Conservation (phyloP, 2,113 vertebrate genomes). For the Atherinomorus stipes region DNA sequence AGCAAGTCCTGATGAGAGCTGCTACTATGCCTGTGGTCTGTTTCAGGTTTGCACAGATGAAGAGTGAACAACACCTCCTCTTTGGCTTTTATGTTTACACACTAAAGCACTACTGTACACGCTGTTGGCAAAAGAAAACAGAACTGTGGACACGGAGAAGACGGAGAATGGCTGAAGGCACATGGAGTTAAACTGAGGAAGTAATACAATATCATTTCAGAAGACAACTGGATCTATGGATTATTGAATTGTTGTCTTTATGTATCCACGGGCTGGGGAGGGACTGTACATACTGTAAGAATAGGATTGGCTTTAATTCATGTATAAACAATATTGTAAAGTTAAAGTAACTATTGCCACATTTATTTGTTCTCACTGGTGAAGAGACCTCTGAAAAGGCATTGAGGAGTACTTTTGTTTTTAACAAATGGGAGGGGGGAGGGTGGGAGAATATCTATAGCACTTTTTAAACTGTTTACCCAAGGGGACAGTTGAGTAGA, state of each 20-base stretch:
- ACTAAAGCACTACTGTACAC: conserved; percentile 92
- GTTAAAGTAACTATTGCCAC: conserved; percentile 80
- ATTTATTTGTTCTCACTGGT: conserved; percentile 74
- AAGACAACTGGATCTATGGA: conserved; percentile 67
- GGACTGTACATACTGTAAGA: conserved; percentile 85
- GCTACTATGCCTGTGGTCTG: conserved; percentile 12
- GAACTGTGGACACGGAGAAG: conserved; percentile 58
- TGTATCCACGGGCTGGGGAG: conserved; percentile 53
- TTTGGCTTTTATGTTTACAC: conserved; percentile 78
- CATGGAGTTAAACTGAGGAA: conserved; percentile 80
- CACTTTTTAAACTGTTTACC: conserved; percentile 79
- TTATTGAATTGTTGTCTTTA: conserved; percentile 62
- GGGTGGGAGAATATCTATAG: conserved; percentile 65
- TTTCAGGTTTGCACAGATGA: conserved; percentile 97
- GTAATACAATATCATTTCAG: conserved; percentile 70
- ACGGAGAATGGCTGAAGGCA: conserved; percentile 70
- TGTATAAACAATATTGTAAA: conserved; percentile 88
- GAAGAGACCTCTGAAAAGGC: conserved; percentile 70
- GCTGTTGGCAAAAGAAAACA: conserved; percentile 85
- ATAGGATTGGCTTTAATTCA: conserved; percentile 80
- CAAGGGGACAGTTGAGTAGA: conserved; percentile 59
- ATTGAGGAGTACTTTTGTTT: conserved; percentile 59
- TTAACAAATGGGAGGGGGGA: conserved; percentile 39
- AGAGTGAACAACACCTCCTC: conserved; percentile 86
- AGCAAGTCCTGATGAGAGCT: neutral